phyloP scores from a whole-genome alignment of 92 coral and sea anemone species.

The Umimayanthus chanpuru region DNA sequence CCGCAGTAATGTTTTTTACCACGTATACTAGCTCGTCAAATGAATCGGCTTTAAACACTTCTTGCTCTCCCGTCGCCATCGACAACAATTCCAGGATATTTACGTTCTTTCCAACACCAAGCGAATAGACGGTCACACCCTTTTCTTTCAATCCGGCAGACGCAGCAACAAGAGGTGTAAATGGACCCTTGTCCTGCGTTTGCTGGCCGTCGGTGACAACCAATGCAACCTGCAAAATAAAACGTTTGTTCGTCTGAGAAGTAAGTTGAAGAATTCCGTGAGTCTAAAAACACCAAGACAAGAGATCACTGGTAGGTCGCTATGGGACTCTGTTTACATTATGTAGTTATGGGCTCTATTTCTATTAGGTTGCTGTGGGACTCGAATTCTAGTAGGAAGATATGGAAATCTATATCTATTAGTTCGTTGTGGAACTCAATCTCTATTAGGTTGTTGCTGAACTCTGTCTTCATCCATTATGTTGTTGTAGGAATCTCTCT shows the following conservation, averaged over 20 bases:
- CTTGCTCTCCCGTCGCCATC: constrained; percentile 60
- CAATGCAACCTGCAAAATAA: constrained; percentile 16
- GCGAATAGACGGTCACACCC: constrained; percentile 58
- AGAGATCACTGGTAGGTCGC: neutral
- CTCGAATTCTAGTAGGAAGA: no score
- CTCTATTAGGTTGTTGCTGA: neutral
- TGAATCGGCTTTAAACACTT: constrained; percentile 35
- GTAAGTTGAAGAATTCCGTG: neutral
- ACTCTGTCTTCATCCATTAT: neutral
- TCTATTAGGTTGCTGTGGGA: no score
- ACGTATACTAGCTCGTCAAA: constrained; percentile 28
- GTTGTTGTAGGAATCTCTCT: no score
- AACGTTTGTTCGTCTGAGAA: neutral
- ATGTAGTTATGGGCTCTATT: no score
- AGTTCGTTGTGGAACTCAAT: neutral
- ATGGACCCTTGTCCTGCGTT: constrained; percentile 33
- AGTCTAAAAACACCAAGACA: neutral
- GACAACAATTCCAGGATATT: constrained; percentile 48
- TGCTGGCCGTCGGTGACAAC: constrained; percentile 42
- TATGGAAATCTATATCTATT: no score
- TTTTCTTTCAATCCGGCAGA: constrained; percentile 15
- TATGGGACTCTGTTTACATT: no score
- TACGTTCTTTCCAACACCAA: constrained; percentile 71
- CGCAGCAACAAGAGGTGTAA: neutral
- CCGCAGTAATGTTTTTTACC: constrained; percentile 21